Conservation (phyloP, 2,113 vertebrate species). For the Poecilia latipinna region DNA sequence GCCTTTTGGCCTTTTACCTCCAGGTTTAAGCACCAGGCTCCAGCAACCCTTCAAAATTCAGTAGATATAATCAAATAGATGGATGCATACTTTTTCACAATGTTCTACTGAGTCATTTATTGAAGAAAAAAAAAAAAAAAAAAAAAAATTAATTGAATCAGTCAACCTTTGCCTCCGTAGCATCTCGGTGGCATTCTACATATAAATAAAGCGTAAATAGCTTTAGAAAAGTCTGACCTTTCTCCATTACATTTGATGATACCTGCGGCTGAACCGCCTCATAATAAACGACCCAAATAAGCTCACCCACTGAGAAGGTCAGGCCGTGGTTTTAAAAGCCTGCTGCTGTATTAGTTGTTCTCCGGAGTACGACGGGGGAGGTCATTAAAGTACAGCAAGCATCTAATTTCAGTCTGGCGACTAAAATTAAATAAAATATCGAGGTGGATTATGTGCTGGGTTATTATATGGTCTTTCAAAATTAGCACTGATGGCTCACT, state of each 20-base stretch:
- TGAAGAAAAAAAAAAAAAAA: too few relatives aligned
- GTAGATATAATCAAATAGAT: too few relatives aligned
- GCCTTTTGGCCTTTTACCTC: too few relatives aligned
- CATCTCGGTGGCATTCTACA: background rate
- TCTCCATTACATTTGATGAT: constrained; percentile 22
- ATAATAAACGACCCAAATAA: constrained; percentile 20
- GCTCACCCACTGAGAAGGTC: background rate
- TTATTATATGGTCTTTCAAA: background rate
- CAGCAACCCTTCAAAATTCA: too few relatives aligned
- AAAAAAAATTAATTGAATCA: constrained; percentile 24
- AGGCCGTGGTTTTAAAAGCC: constrained; percentile 19
- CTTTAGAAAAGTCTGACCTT: background rate
- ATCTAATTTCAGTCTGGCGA: background rate
- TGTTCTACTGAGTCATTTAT: too few relatives aligned
- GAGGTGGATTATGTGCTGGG: background rate
- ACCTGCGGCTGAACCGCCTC: constrained; percentile 1
- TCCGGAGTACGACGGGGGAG: background rate
- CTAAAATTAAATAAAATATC: background rate
- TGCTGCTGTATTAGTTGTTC: constrained; percentile 16
- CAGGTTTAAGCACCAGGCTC: too few relatives aligned
- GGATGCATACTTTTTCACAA: too few relatives aligned
- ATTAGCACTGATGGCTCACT: background rate
- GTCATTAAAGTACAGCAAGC: constrained; percentile 13
- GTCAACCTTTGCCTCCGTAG: background rate
- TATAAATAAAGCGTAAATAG: background rate